phyloP scores from a whole-genome alignment of 2,888 invertebrate species.

The Cephalotes varians region DNA sequence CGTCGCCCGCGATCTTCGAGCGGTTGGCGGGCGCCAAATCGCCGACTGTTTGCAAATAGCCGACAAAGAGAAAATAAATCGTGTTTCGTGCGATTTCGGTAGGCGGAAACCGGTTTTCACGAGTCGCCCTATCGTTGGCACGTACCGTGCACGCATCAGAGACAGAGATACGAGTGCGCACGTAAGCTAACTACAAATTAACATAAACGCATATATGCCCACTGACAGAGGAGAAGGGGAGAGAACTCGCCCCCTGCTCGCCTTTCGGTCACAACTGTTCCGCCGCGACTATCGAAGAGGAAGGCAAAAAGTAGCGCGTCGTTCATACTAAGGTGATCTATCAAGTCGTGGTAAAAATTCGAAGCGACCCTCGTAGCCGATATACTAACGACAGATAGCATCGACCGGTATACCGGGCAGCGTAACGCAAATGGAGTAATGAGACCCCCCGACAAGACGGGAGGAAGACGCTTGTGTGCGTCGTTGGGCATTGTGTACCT shows the following conservation, averaged over 20 bases:
- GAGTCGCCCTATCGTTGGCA: constrained; percentile 61
- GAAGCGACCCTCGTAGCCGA: constrained; percentile 58
- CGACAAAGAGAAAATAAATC: constrained; percentile 52
- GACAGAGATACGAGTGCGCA: constrained; percentile 57
- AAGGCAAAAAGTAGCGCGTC: constrained; percentile 48
- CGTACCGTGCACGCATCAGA: constrained; percentile 56
- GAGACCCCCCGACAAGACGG: constrained; percentile 41
- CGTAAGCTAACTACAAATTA: constrained; percentile 57
- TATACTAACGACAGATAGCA: constrained; percentile 59
- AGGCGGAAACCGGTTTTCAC: constrained; percentile 59
- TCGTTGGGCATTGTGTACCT: constrained; percentile 37
- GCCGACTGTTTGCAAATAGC: constrained; percentile 31
- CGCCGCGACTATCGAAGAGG: constrained; percentile 63
- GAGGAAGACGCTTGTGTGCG: constrained; percentile 28
- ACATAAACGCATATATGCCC: constrained; percentile 52
- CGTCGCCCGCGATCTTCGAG: neutral
- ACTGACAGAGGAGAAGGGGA: neutral
- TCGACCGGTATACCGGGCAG: constrained; percentile 58
- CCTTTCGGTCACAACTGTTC: constrained; percentile 63
- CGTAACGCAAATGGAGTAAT: constrained; percentile 59
- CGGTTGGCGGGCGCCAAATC: constrained; percentile 16
- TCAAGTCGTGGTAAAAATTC: constrained; percentile 68
- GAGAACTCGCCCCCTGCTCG: constrained; percentile 11
- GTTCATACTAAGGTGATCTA: constrained; percentile 62
- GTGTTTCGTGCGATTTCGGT: constrained; percentile 57